Evolutionary conservation across 2,888 invertebrate species (phyloP), one percentile per base, ranked within the genome.

Genomic region (Hybos culiciformis): DNA sequence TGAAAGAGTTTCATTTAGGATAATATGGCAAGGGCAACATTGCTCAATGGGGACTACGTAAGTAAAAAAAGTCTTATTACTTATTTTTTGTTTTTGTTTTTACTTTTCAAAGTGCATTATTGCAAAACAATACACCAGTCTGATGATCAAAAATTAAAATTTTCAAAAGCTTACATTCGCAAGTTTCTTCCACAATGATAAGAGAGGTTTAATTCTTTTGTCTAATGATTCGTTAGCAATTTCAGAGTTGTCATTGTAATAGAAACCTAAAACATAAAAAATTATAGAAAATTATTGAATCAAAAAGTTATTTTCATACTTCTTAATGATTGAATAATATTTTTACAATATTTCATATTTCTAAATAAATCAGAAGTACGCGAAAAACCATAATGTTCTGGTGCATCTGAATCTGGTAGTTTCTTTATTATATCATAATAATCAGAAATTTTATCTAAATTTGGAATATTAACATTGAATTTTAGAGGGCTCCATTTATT

Each of bases 151-250:
- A 11, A 14, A 18, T n/a, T 39, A 17, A 20, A 23, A 23, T 24
- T 14, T 23, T n/a, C 6, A 5, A 3, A 5, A 9, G 43, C 51
- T 48, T 53, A 61, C 60, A 3, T 72, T 73, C 9, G 78, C 74
- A 18, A 78, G 54, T 61, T 86, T 88, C 59, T 87, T 87, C 92
- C 93, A 93, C 4, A 87, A 60, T 43, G 75, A 75, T 23, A 91
- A 70, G 39, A 88, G 67, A 0, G 85, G 83, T n/a, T 75, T 63
- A 43, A 80, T 61, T 54, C 77, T 71, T 55, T 74, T 66, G 44
- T 75, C 71, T 73, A 81, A 72, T 51, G 56, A 49, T 43, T 61
- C 34, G 57, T 60, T 3, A 58, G 63, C 2, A 6, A 8, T 21
- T n/a, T 14, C 36, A 36, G n/a, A 19, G 7, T 36, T 36, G 9